phyloP scores from a whole-genome alignment of 2,888 invertebrate species.

The Chelonus formosanus region DNA sequence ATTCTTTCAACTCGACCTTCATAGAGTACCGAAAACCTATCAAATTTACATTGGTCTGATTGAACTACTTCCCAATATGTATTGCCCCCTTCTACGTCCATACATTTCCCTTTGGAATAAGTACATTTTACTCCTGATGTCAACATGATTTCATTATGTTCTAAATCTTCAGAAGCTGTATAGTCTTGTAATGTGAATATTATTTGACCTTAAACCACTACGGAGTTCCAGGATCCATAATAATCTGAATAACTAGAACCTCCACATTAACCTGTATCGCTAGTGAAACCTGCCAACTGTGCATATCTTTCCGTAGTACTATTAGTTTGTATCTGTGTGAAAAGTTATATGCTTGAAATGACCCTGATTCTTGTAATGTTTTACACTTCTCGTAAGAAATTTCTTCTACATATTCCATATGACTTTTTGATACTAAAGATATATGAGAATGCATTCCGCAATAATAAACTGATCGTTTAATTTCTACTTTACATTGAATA shows the following conservation, averaged over 20 bases:
- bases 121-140: conserved; percentile 31
- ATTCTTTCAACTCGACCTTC: conserved; percentile 19
- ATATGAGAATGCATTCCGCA: conserved; percentile 24
- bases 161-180: conserved; percentile 20
- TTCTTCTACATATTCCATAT: conserved; percentile 14
- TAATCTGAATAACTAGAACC: conserved; percentile 7
- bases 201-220: conserved; percentile 27
- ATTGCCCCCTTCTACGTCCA: conserved; percentile 31
- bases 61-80: conserved; percentile 30
- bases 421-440: conserved; percentile 13
- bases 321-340: background rate
- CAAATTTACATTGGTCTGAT: conserved; percentile 2
- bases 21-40: conserved; percentile 18
- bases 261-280: too few species aligned
- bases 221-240: conserved; percentile 23
- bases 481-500: conserved; percentile 26
- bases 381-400: conserved; percentile 6
- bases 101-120: conserved; percentile 19
- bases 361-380: conserved; percentile 15
- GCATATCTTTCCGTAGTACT: too few species aligned
- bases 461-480: conserved; percentile 17
- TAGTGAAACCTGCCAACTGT: too few species aligned
- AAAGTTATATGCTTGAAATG: background rate
- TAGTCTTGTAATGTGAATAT: conserved; percentile 18
- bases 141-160: conserved; percentile 25